These are phyloP conservation scores for Tachycineta bicolor DNA, from an alignment of 2,113 vertebrate species.

Conservation along the genomic window DNA sequence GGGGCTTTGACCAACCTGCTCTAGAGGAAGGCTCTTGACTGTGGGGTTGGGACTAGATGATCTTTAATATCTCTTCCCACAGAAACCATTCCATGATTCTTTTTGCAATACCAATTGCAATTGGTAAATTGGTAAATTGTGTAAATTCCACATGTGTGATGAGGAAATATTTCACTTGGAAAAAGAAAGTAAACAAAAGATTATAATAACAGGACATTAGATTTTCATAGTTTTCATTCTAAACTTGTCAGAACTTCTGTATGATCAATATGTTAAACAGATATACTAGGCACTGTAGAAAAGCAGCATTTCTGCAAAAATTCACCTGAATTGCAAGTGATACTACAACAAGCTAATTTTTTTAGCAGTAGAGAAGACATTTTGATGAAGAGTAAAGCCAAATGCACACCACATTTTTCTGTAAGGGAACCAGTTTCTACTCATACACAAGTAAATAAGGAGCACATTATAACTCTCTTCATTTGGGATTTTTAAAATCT, in stretches of 20 bases:
- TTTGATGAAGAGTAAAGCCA: neutral
- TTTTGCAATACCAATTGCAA: too few species aligned
- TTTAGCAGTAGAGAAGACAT: neutral
- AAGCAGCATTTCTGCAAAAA: neutral
- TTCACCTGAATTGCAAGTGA: slow-evolving; percentile 18
- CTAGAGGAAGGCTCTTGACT: neutral
- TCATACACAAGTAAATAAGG: neutral
- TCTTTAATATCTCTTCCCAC: neutral
- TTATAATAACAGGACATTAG: neutral
- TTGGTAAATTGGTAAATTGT: too few species aligned
- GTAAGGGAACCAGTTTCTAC: neutral
- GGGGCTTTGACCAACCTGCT: neutral
- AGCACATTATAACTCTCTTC: neutral
- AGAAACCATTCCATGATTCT: neutral
- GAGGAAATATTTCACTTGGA: neutral
- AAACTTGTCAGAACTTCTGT: neutral
- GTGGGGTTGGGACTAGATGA: fast-evolving
- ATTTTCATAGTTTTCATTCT: slow-evolving; percentile 6
- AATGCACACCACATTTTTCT: neutral
- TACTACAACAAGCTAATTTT: neutral
- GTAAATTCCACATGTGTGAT: neutral
- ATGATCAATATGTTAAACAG: neutral
- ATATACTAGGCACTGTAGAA: neutral
- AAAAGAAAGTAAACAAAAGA: neutral
- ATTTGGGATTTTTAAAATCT: neutral